Percentiles rank a stretch among this genome's conserved stretches.
These are phyloP conservation scores for Sebastes diaconus DNA, from an alignment of 2,797 vertebrate genomes.

Conservation along the genomic window DNA sequence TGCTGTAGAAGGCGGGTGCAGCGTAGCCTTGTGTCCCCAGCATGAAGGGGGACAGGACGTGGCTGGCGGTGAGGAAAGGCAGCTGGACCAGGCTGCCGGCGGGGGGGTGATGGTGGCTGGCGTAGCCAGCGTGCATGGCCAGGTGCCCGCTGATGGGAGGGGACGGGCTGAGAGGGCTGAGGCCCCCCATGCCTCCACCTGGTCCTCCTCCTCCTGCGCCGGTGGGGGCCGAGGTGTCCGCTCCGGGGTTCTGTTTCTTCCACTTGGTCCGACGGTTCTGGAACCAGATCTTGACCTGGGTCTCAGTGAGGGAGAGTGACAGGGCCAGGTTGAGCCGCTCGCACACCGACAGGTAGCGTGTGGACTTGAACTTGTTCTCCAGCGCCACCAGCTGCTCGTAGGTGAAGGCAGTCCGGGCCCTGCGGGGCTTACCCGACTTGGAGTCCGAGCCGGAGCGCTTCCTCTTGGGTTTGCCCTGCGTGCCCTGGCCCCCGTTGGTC, in stretches of 20 bases:
- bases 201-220: slow-evolving; percentile 69
- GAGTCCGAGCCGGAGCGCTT: slow-evolving; percentile 95
- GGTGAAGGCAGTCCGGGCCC: slow-evolving; percentile 94
- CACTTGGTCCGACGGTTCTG: slow-evolving; percentile 96
- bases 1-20: slow-evolving; percentile 93
- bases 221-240: slow-evolving; percentile 93
- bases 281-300: slow-evolving; percentile 97
- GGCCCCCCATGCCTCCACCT: slow-evolving; percentile 81
- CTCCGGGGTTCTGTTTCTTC: slow-evolving; percentile 96
- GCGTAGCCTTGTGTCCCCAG: slow-evolving; percentile 95
- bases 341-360: slow-evolving; percentile 93
- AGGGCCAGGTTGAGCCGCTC: slow-evolving; percentile 94
- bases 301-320: slow-evolving; percentile 93
- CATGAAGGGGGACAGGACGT: slow-evolving; percentile 96
- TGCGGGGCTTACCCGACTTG: slow-evolving; percentile 93
- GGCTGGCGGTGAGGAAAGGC: slow-evolving; percentile 92
- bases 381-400: slow-evolving; percentile 96
- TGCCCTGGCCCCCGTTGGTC: slow-evolving; percentile 59
- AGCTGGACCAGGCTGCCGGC: slow-evolving; percentile 92
- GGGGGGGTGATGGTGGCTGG: slow-evolving; percentile 82
- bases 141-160: slow-evolving; percentile 91
- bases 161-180: slow-evolving; percentile 93
- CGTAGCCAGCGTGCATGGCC: slow-evolving; percentile 90
- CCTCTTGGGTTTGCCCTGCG: slow-evolving; percentile 88
- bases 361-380: slow-evolving; percentile 97